phyloP scores from a whole-genome alignment of 2,888 invertebrate species.

The Myopa testacea region DNA sequence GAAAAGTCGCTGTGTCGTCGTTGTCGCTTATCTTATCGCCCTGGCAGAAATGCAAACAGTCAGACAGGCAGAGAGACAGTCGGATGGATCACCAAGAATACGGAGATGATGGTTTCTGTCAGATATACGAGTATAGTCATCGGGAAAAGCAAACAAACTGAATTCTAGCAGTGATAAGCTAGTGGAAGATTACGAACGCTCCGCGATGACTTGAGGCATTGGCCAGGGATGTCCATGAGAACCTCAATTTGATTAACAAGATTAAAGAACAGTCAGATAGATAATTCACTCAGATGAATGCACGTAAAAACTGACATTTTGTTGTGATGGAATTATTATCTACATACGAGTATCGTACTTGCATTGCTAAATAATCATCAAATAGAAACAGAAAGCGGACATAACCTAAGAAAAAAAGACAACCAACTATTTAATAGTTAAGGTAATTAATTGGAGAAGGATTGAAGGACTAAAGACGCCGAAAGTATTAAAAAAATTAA shows the following conservation, averaged over 20 bases:
- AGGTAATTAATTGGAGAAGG: too few species aligned
- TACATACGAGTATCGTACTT: too few species aligned
- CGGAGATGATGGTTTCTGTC: neutral
- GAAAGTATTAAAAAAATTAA: too few species aligned
- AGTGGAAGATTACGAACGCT: neutral
- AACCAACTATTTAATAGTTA: too few species aligned
- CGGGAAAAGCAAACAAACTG: slow-evolving; percentile 26
- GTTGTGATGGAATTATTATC: neutral
- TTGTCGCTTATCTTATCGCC: slow-evolving; percentile 29
- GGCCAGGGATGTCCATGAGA: slow-evolving; percentile 18
- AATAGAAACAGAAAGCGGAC: too few species aligned
- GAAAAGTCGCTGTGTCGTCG: neutral
- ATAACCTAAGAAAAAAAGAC: too few species aligned
- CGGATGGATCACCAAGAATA: neutral
- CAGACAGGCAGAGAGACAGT: slow-evolving; percentile 24
- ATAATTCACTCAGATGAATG: too few species aligned
- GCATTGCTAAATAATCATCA: too few species aligned
- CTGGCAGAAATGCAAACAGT: slow-evolving; percentile 22
- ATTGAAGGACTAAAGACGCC: too few species aligned
- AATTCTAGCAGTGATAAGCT: slow-evolving; percentile 31
- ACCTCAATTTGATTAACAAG: neutral
- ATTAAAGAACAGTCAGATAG: too few species aligned
- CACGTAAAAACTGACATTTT: neutral
- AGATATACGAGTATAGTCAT: slow-evolving; percentile 23
- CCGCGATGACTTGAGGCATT: slow-evolving; percentile 6